A percentile compares a stretch with the other conserved stretches of the same genome.
Evolutionary conservation across 2,888 invertebrate genomes (phyloP).

Genomic region (Junonia oenone): DNA sequence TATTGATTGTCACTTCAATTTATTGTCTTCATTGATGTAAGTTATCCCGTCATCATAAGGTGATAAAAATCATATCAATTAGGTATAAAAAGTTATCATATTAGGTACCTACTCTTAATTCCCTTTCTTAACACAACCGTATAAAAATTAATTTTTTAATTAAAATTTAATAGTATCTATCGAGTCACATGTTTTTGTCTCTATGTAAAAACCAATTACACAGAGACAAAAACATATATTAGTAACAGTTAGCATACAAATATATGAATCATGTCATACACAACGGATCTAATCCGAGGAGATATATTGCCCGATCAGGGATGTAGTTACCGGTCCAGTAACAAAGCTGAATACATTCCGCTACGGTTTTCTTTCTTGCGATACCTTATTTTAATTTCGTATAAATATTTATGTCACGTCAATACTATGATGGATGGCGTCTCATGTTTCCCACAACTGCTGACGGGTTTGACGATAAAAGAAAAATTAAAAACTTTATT

Average conservation of each 20-base stretch:
- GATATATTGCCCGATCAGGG: constrained; percentile 1
- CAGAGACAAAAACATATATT: not conserved
- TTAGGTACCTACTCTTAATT: too few species aligned
- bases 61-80: too few species aligned
- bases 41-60: too few species aligned
- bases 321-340: constrained; percentile 2
- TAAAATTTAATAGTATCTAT: too few species aligned
- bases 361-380: constrained; percentile 13
- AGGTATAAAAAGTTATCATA: too few species aligned
- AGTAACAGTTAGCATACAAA: not conserved
- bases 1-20: too few species aligned
- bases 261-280: constrained; percentile 5
- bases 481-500: constrained; percentile 40
- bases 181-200: too few species aligned
- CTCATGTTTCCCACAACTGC: constrained; percentile 34
- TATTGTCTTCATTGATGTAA: too few species aligned
- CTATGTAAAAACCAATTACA: not conserved
- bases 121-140: too few species aligned
- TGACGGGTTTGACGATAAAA: constrained; percentile 28
- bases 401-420: constrained; percentile 28
- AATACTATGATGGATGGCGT: constrained; percentile 22
- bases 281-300: not conserved
- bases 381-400: constrained; percentile 23
- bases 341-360: constrained; percentile 4
- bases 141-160: too few species aligned